Evolutionary conservation across 1,140 invertebrate genomes (phyloP).

Genomic region (Nasonia longicornis): DNA sequence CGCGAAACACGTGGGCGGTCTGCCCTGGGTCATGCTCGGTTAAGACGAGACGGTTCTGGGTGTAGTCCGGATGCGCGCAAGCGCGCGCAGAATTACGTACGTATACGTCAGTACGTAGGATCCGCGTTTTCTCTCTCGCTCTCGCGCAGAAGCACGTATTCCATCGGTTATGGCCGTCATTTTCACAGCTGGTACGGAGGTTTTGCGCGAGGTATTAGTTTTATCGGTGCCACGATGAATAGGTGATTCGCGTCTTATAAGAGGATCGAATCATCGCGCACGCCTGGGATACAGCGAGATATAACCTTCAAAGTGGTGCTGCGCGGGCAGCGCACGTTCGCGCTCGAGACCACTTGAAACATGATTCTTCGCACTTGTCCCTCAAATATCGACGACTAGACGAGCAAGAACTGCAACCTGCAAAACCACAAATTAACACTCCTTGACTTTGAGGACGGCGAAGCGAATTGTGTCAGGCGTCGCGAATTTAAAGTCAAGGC

Average conservation of each 20-base stretch:
- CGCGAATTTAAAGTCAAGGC: constrained; percentile 5
- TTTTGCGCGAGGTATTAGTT: too few relatives aligned
- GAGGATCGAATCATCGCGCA: too few relatives aligned
- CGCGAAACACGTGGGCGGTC: constrained; percentile 15
- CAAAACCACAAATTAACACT: not conserved
- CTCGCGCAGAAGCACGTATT: not conserved
- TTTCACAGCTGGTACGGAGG: not conserved
- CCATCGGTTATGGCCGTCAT: not conserved
- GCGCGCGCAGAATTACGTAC: not conserved
- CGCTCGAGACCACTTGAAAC: not conserved
- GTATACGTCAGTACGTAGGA: not conserved
- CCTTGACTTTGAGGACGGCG: not conserved
- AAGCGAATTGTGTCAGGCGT: not conserved
- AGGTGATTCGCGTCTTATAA: too few relatives aligned
- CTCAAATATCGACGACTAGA: not conserved
- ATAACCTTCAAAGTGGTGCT: not conserved
- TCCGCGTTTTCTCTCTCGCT: not conserved
- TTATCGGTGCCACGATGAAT: too few relatives aligned
- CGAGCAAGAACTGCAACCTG: not conserved
- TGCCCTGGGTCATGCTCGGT: constrained; percentile 22
- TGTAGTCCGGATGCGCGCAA: not conserved
- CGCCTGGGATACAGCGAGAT: not conserved
- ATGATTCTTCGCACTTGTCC: not conserved
- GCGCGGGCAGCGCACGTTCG: not conserved
- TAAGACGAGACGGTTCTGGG: constrained; percentile 16